Conservation (phyloP, 2,113 vertebrate species). For the Charina bottae region DNA sequence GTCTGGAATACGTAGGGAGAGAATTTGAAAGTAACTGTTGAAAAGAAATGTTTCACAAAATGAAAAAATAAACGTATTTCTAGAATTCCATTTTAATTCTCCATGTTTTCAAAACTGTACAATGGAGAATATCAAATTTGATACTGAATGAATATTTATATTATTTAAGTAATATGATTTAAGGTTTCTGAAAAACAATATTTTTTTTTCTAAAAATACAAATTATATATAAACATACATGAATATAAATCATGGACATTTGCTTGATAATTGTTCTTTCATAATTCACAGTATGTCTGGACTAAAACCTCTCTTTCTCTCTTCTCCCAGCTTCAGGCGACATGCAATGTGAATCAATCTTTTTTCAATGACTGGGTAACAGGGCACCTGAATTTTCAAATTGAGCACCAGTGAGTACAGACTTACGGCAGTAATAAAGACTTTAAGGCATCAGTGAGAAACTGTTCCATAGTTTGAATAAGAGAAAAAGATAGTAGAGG, state of each 20-base stretch:
- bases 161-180: too few relatives aligned
- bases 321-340: slow-evolving; percentile 63
- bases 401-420: slow-evolving; percentile 78
- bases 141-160: not conserved
- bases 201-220: not conserved
- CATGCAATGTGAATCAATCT: slow-evolving; percentile 41
- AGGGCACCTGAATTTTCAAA: slow-evolving; percentile 82
- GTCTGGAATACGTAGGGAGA: too few relatives aligned
- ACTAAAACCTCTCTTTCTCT: not conserved
- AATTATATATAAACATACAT: not conserved
- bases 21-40: too few relatives aligned
- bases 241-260: not conserved
- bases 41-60: not conserved
- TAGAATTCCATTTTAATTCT: not conserved
- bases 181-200: not conserved
- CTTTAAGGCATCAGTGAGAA: not conserved
- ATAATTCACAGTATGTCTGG: not conserved
- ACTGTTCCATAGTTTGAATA: accelerated
- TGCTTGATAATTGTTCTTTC: not conserved
- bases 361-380: slow-evolving; percentile 81
- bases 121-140: not conserved
- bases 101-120: not conserved
- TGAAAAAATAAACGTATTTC: not conserved
- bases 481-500: not conserved
- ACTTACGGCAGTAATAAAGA: not conserved